Conservation (phyloP, 2,888 invertebrate species). For the Thymelicus acteon region DNA sequence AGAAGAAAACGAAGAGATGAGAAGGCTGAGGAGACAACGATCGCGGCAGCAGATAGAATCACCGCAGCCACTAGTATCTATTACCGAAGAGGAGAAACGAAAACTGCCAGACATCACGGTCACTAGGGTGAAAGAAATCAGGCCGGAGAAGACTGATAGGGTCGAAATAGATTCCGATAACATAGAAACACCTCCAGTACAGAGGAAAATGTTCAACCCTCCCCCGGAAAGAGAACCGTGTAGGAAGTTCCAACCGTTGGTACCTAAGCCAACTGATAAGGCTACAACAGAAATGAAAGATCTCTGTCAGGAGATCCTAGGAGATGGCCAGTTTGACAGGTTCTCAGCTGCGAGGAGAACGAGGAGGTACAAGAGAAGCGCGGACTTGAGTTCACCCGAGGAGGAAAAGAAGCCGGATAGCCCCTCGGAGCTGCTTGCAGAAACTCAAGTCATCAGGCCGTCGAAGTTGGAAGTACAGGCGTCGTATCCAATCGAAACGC, state of each 20-base stretch:
- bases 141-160: constrained; percentile 80
- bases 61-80: constrained; percentile 80
- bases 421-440: constrained; percentile 76
- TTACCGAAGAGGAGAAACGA: constrained; percentile 86
- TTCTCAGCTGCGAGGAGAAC: constrained; percentile 93
- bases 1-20: constrained; percentile 87
- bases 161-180: constrained; percentile 96
- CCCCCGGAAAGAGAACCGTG: constrained; percentile 86
- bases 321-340: constrained; percentile 93
- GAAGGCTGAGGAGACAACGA: constrained; percentile 84
- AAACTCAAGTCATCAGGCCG: constrained; percentile 81
- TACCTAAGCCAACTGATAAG: constrained; percentile 61
- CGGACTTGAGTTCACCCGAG: constrained; percentile 84
- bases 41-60: constrained; percentile 79
- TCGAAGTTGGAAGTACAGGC: constrained; percentile 81
- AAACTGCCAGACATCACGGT: constrained; percentile 79
- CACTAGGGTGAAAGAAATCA: constrained; percentile 57
- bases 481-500: constrained; percentile 75
- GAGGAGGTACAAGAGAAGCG: constrained; percentile 89
- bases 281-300: constrained; percentile 73
- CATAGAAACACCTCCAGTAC: constrained; percentile 94
- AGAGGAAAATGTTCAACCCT: constrained; percentile 88
- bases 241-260: constrained; percentile 76
- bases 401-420: constrained; percentile 81
- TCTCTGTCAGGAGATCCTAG: constrained; percentile 83